Evolutionary conservation across 2,797 vertebrate species (phyloP).

Genomic region (Sebastes itinus): DNA sequence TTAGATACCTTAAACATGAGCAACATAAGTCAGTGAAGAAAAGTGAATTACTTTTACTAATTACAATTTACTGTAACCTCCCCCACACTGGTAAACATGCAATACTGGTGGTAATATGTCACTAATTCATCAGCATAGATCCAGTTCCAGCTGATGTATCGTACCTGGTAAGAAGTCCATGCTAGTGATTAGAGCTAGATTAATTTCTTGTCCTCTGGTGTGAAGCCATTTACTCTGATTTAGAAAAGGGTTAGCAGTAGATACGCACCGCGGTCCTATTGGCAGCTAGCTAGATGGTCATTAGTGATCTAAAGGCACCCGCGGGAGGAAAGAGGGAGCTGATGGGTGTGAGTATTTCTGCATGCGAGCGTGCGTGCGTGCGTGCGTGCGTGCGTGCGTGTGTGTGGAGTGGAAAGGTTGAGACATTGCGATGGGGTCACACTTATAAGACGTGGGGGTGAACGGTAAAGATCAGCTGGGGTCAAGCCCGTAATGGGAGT

Average conservation of each 20-base stretch:
- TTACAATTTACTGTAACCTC: slow-evolving; percentile 24
- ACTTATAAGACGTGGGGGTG: slow-evolving; percentile 66
- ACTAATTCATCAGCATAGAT: slow-evolving; percentile 43
- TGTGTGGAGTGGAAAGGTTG: slow-evolving; percentile 40
- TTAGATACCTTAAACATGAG: slow-evolving; percentile 8
- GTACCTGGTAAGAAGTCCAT: slow-evolving; percentile 31
- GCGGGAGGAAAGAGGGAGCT: not conserved
- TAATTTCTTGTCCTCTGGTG: slow-evolving; percentile 61
- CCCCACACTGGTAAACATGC: slow-evolving; percentile 18
- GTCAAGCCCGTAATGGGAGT: slow-evolving; percentile 72
- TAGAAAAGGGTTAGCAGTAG: slow-evolving; percentile 32
- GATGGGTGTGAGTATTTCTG: slow-evolving; percentile 11
- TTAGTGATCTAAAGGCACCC: slow-evolving; percentile 61
- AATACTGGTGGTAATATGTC: slow-evolving; percentile 2
- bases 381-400: not conserved
- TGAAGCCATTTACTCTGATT: slow-evolving; percentile 61
- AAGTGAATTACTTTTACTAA: slow-evolving; percentile 33
- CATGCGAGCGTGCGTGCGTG: not conserved
- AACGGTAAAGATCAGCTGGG: slow-evolving; percentile 54
- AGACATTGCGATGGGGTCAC: slow-evolving; percentile 29
- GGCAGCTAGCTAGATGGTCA: slow-evolving; percentile 50
- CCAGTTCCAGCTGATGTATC: slow-evolving; percentile 35
- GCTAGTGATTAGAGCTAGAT: slow-evolving; percentile 60
- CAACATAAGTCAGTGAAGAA: slow-evolving; percentile 8
- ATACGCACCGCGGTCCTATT: slow-evolving; percentile 41